Percentiles rank a stretch among this genome's conserved stretches.
These are phyloP conservation scores for Columba guinea DNA, from an alignment of 2,797 vertebrate genomes.

Conservation along the genomic window DNA sequence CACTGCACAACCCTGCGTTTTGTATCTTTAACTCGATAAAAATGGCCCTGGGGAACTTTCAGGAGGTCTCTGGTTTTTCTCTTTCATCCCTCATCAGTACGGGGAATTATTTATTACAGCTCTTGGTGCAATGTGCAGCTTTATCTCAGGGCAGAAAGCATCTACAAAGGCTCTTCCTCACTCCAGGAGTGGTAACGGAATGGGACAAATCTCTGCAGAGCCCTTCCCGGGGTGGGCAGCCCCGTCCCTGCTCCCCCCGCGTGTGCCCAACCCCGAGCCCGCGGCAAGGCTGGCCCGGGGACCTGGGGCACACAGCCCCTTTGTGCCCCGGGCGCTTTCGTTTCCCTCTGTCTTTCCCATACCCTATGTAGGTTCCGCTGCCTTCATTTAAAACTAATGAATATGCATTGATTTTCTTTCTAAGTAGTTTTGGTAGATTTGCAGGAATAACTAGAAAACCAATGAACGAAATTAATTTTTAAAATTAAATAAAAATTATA, in stretches of 20 bases:
- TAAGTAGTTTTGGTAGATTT: background rate
- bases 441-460: background rate
- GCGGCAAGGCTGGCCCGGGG: background rate
- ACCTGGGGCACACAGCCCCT: background rate
- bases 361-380: background rate
- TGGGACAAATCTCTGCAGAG: background rate
- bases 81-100: background rate
- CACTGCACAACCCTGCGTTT: background rate
- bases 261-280: background rate
- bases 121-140: accelerated
- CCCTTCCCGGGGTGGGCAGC: accelerated
- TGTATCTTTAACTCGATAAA: background rate
- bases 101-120: background rate
- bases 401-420: too few relatives aligned
- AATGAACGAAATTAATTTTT: background rate
- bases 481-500: background rate
- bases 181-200: background rate
- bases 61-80: background rate
- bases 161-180: background rate
- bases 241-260: too few relatives aligned
- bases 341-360: background rate
- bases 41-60: accelerated
- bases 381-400: background rate
- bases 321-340: background rate
- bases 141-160: background rate